phyloP scores from a whole-genome alignment of 2,797 vertebrate genomes.

The Gadopsis bispinosus region DNA sequence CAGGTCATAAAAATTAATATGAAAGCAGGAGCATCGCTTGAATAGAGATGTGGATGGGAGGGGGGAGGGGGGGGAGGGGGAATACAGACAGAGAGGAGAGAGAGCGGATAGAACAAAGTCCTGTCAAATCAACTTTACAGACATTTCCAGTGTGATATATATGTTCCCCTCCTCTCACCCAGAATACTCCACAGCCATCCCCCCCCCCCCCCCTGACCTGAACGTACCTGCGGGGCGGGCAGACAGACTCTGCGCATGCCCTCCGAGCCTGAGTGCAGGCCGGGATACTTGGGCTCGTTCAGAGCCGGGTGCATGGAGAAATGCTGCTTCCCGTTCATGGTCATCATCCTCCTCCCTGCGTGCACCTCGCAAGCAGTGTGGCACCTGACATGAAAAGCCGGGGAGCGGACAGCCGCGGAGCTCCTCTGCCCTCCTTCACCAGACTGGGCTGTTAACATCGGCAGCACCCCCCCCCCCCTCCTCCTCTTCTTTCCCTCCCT shows the following conservation, averaged over 20 bases:
- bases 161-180: slow-evolving; percentile 22
- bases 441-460: slow-evolving; percentile 86
- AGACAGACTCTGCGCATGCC: slow-evolving; percentile 95
- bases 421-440: slow-evolving; percentile 76
- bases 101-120: slow-evolving; percentile 77
- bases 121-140: slow-evolving; percentile 83
- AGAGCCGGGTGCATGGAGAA: slow-evolving; percentile 92
- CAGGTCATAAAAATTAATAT: slow-evolving; percentile 99
- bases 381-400: slow-evolving; percentile 74
- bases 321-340: slow-evolving; percentile 96
- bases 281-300: slow-evolving; percentile 91
- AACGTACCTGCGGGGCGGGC: slow-evolving; percentile 95
- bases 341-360: slow-evolving; percentile 89
- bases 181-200: slow-evolving; percentile 14
- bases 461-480: slow-evolving; percentile 81
- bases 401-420: slow-evolving; percentile 54
- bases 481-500: slow-evolving; percentile 51
- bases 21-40: slow-evolving; percentile 88
- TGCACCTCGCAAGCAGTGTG: slow-evolving; percentile 82
- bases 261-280: slow-evolving; percentile 91
- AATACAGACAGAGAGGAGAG: slow-evolving; percentile 29
- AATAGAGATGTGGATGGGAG: slow-evolving; percentile 87
- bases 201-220: slow-evolving; percentile 39
- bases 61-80: background rate
- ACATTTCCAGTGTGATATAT: slow-evolving; percentile 65